Evolutionary conservation across 2,888 invertebrate genomes (phyloP).

Genomic region (Lithophane leautieri): DNA sequence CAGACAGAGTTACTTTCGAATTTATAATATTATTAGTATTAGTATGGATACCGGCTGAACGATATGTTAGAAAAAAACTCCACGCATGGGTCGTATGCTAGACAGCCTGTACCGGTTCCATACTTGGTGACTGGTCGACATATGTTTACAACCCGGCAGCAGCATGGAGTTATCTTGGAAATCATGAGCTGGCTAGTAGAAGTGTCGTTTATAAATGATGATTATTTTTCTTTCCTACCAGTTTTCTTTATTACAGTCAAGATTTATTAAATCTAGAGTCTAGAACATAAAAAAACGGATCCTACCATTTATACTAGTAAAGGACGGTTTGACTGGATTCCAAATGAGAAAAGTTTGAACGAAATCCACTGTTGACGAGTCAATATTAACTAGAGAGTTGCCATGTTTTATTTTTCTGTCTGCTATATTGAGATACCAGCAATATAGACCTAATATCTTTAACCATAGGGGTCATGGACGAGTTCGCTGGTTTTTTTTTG

Average conservation of each 20-base stretch:
- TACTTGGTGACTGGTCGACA: not conserved
- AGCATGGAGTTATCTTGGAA: not conserved
- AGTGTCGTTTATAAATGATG: not conserved
- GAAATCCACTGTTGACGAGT: constrained; percentile 87
- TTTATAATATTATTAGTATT: no score
- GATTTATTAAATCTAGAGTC: constrained; percentile 42
- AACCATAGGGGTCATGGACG: constrained; percentile 2
- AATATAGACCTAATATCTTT: constrained; percentile 33
- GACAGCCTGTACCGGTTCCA: not conserved
- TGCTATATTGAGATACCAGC: constrained; percentile 9
- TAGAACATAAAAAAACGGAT: constrained; percentile 68
- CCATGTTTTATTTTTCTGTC: constrained; percentile 68
- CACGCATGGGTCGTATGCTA: not conserved
- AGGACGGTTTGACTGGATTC: constrained; percentile 80
- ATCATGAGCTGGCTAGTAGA: not conserved
- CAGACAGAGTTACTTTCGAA: no score
- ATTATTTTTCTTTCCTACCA: not conserved
- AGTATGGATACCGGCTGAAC: no score
- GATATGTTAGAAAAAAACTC: not conserved
- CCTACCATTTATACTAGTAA: constrained; percentile 60
- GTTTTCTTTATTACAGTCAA: not conserved
- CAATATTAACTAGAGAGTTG: constrained; percentile 87
- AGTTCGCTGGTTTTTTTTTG: not conserved
- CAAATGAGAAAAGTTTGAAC: constrained; percentile 89
- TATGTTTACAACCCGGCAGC: not conserved